Evolutionary conservation across 2,888 invertebrate genomes (phyloP).

Genomic region (Trichopria drosophilae): DNA sequence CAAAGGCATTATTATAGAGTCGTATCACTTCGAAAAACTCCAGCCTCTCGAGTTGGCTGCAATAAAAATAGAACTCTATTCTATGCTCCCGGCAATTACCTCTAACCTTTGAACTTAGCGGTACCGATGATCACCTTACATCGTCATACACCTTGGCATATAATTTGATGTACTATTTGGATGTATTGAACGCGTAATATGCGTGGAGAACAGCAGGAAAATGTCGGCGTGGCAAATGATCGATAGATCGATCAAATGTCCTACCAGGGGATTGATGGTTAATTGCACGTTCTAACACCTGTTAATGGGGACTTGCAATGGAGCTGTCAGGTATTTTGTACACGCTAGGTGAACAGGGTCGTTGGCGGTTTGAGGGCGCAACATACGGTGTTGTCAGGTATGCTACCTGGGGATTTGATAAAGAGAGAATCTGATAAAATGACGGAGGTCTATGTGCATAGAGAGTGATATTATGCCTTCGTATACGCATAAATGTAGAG

Average conservation of each 20-base stretch:
- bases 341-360: slow-evolving; percentile 47
- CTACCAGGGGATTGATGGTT: slow-evolving; percentile 41
- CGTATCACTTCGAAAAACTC: no score
- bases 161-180: no score
- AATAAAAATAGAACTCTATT: no score
- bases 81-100: no score
- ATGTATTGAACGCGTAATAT: neutral
- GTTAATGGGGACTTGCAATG: slow-evolving; percentile 49
- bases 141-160: no score
- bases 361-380: slow-evolving; percentile 38
- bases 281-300: slow-evolving; percentile 51
- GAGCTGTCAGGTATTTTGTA: slow-evolving; percentile 51
- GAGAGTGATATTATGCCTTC: slow-evolving; percentile 5
- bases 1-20: no score
- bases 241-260: slow-evolving; percentile 3
- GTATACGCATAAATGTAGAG: slow-evolving; percentile 5
- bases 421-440: no score
- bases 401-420: slow-evolving; percentile 32
- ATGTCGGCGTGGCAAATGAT: neutral
- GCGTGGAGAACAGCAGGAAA: neutral
- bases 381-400: slow-evolving; percentile 47
- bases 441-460: slow-evolving; percentile 18
- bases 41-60: no score
- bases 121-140: no score
- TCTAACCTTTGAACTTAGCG: no score